phyloP scores from a whole-genome alignment of 2,797 vertebrate species.

The Karalla daura region DNA sequence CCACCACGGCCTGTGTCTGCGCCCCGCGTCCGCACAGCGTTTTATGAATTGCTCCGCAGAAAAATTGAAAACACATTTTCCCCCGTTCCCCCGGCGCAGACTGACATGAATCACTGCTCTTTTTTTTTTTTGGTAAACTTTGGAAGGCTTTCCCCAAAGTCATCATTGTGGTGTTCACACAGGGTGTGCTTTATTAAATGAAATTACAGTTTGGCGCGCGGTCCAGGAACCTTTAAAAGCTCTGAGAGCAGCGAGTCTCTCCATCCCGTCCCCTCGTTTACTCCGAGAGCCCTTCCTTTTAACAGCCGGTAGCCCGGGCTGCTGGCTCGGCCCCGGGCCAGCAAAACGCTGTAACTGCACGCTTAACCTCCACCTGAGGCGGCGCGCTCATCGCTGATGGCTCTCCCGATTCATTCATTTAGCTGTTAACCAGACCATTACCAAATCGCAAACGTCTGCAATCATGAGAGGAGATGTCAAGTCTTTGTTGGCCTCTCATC shows the following conservation, averaged over 20 bases:
- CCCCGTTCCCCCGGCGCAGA: background rate
- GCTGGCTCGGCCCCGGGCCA: no score
- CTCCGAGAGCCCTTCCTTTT: background rate
- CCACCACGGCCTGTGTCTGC: background rate
- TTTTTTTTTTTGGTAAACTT: background rate
- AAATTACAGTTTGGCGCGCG: background rate
- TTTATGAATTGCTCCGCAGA: constrained; percentile 9
- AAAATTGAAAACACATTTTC: constrained; percentile 11
- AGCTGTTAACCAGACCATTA: no score
- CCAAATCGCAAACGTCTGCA: no score
- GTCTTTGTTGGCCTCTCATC: no score
- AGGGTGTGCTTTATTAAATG: constrained; percentile 17
- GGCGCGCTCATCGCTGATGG: no score
- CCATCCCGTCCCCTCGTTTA: background rate
- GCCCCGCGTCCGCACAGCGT: background rate
- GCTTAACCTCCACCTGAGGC: no score
- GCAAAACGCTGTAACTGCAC: no score
- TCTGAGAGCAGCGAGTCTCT: background rate
- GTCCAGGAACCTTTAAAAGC: background rate
- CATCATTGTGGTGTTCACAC: background rate
- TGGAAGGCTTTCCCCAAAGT: background rate
- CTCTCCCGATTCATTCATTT: no score
- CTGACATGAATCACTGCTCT: background rate
- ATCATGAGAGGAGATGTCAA: no score
- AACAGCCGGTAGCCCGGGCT: background rate